phyloP scores from a whole-genome alignment of 1,140 invertebrate species.

The Dinothrombium tinctorium region DNA sequence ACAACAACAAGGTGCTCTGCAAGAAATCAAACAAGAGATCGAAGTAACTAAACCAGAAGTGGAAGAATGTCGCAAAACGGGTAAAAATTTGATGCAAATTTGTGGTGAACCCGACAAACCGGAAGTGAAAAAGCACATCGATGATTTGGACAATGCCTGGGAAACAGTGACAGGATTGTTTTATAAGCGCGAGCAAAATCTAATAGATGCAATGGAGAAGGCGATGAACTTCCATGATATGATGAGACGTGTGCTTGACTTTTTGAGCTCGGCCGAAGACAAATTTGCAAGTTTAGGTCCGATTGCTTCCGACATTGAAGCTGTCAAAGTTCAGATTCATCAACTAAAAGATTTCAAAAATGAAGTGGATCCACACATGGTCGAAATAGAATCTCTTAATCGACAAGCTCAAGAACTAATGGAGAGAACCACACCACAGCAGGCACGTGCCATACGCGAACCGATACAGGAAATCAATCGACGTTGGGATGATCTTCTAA shows the following conservation, averaged over 20 bases:
- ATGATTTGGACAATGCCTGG: conserved; percentile 79
- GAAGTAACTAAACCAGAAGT: conserved; percentile 75
- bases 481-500: conserved; percentile 68
- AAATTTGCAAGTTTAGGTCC: conserved; percentile 55
- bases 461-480: conserved; percentile 68
- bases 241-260: conserved; percentile 61
- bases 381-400: conserved; percentile 85
- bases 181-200: conserved; percentile 70
- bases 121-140: conserved; percentile 90
- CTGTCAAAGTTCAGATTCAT: conserved; percentile 76
- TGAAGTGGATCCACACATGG: conserved; percentile 91
- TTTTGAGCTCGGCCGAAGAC: conserved; percentile 68
- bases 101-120: conserved; percentile 89
- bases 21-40: conserved; percentile 79
- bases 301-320: conserved; percentile 72
- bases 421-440: conserved; percentile 70
- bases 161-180: conserved; percentile 78
- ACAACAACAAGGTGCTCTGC: conserved; percentile 74
- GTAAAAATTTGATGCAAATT: conserved; percentile 67
- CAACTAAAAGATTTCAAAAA: conserved; percentile 77
- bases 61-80: conserved; percentile 65
- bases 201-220: conserved; percentile 91
- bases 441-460: conserved; percentile 71
- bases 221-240: conserved; percentile 96
- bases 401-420: conserved; percentile 76